Percentiles rank a stretch among this genome's conserved stretches.
These are phyloP conservation scores for Trachelus stipa DNA, from an alignment of 2,888 invertebrate genomes.

Conservation along the genomic window DNA sequence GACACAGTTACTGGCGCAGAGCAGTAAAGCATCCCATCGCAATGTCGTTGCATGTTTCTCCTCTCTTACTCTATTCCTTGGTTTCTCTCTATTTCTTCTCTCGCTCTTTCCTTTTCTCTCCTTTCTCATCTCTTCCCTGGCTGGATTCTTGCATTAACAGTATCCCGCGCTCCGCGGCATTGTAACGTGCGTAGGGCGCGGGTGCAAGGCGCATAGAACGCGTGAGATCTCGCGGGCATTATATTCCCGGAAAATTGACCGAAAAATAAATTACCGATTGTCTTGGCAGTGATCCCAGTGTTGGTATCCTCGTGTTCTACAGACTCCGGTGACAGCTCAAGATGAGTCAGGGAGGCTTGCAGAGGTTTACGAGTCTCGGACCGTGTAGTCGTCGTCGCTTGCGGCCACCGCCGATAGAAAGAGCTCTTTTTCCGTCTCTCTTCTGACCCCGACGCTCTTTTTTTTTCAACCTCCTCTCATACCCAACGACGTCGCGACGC, in stretches of 20 bases:
- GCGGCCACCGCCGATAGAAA: background rate
- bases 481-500: background rate
- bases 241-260: conserved; percentile 36
- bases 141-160: conserved; percentile 5
- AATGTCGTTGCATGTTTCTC: conserved; percentile 16
- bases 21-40: conserved; percentile 26
- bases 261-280: conserved; percentile 53
- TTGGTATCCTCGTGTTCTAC: conserved; percentile 24
- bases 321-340: conserved; percentile 24
- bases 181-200: conserved; percentile 8
- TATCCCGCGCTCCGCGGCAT: background rate
- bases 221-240: conserved; percentile 8
- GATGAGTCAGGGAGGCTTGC: conserved; percentile 21
- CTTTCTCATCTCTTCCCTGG: conserved; percentile 13
- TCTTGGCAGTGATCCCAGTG: conserved; percentile 50
- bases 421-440: background rate
- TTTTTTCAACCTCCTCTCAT: background rate
- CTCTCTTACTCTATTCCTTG: background rate
- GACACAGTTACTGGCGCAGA: conserved; percentile 35
- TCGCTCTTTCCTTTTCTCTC: background rate
- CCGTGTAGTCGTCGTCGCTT: background rate
- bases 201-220: conserved; percentile 25
- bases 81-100: background rate
- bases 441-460: background rate
- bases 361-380: conserved; percentile 4